Conservation (phyloP, 2,888 invertebrate species). For the Pycnomerus fuliginosus region DNA sequence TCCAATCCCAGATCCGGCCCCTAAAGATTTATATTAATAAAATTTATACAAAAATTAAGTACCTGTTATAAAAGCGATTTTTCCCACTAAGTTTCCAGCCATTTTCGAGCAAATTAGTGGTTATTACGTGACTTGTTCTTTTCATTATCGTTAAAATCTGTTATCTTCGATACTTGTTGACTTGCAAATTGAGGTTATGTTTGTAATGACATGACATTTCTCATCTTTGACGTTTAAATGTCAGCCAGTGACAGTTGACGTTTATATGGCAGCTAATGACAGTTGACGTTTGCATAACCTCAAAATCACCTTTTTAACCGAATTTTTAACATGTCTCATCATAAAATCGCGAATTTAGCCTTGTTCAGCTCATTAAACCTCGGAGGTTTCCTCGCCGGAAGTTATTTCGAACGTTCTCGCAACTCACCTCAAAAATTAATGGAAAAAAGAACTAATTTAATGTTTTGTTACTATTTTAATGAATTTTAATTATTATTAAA, state of each 20-base stretch:
- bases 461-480: no score
- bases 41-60: conserved; percentile 9
- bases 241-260: conserved; percentile 2
- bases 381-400: conserved; percentile 60
- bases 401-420: conserved; percentile 49
- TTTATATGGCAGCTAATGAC: no score
- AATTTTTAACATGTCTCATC: no score
- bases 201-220: no score
- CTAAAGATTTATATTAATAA: conserved; percentile 57
- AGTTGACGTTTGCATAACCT: no score
- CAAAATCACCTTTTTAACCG: no score
- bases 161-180: neutral
- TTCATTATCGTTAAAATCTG: neutral
- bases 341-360: conserved; percentile 46
- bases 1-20: conserved; percentile 91
- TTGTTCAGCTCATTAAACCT: conserved; percentile 57
- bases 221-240: no score
- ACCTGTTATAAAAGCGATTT: conserved; percentile 40
- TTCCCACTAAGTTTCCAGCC: conserved; percentile 28
- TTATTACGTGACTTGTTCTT: neutral
- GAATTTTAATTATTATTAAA: no score
- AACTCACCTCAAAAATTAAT: conserved; percentile 29
- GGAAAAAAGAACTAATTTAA: no score
- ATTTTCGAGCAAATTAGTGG: no score
- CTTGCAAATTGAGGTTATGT: neutral